phyloP scores from a whole-genome alignment of 2,113 vertebrate genomes.

The Vombatus ursinus region DNA sequence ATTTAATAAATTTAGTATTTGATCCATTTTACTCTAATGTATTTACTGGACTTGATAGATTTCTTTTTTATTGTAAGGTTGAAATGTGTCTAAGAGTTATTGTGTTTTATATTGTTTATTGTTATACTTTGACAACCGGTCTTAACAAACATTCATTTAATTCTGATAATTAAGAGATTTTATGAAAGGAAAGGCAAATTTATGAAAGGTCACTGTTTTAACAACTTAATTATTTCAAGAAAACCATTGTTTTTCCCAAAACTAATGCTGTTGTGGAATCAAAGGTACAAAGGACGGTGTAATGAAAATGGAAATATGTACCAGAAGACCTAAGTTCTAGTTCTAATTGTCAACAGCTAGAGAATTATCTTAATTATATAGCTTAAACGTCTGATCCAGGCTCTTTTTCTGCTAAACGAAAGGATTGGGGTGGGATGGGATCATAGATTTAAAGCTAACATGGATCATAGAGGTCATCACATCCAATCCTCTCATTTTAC shows the following conservation, averaged over 20 bases:
- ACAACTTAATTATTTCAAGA: background rate
- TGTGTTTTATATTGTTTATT: background rate
- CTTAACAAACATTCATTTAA: background rate
- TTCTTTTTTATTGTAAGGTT: background rate
- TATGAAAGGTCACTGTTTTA: background rate
- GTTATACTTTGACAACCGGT: background rate
- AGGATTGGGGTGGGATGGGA: background rate
- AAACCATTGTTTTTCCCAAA: background rate
- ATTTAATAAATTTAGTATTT: background rate
- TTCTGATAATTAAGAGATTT: background rate
- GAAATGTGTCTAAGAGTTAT: background rate
- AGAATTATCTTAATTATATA: background rate
- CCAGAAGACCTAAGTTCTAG: background rate
- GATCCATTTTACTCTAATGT: background rate
- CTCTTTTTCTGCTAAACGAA: background rate
- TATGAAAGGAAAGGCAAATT: background rate
- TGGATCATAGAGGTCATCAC: background rate
- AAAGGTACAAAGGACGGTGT: background rate
- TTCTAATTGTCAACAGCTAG: background rate
- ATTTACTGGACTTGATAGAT: background rate
- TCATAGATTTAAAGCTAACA: background rate
- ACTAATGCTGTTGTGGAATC: background rate
- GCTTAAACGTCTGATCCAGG: background rate
- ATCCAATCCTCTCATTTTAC: background rate
- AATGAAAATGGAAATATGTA: background rate